Conservation (phyloP, 2,888 invertebrate species). For the Euplagia quadripunctaria region DNA sequence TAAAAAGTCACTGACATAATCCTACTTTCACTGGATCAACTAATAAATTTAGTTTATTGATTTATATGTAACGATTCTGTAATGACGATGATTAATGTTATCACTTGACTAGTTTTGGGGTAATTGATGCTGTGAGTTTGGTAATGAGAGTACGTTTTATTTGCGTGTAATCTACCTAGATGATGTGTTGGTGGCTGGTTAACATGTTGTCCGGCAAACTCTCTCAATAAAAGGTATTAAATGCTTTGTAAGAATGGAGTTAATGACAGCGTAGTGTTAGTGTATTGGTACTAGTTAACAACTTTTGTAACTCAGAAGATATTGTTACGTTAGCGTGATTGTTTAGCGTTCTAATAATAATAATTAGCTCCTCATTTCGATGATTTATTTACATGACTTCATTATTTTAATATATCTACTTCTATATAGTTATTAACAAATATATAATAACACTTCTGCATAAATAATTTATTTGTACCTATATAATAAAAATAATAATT, state of each 20-base stretch:
- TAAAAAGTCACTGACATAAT: constrained; percentile 56
- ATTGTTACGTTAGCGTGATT: no score
- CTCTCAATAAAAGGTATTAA: not conserved
- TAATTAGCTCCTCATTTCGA: no score
- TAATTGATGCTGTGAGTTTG: constrained; percentile 35
- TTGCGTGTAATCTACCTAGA: not conserved
- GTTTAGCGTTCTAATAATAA: no score
- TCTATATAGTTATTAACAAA: no score
- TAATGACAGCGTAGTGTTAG: not conserved
- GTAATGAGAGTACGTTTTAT: constrained; percentile 13
- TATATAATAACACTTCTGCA: no score
- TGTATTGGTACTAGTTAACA: no score
- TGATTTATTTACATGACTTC: no score
- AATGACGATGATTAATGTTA: constrained; percentile 71
- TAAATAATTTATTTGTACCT: no score
- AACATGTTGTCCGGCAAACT: not conserved
- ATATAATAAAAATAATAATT: no score
- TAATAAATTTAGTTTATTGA: constrained; percentile 64
- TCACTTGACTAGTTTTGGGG: constrained; percentile 51
- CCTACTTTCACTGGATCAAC: constrained; percentile 62
- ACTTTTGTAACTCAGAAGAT: no score
- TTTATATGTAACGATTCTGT: constrained; percentile 52
- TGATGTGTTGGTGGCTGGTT: not conserved
- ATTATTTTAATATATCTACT: no score
- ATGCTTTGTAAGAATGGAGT: not conserved